phyloP scores from a whole-genome alignment of 2,888 invertebrate species.

The Apamea sordens region DNA sequence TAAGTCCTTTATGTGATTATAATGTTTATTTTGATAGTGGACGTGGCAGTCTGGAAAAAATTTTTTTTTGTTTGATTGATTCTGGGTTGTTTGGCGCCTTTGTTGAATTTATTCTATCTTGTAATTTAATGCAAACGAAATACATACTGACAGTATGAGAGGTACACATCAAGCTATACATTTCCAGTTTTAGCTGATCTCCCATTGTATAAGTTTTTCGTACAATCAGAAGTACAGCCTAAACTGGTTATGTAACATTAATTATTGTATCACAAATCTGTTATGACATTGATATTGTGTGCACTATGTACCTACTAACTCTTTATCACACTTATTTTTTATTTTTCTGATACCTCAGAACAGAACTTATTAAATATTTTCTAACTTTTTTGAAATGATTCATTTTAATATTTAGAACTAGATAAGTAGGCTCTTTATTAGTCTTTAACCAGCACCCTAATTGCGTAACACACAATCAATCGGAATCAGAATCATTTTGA shows the following conservation, averaged over 20 bases:
- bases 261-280: background rate
- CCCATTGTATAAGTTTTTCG: background rate
- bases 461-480: background rate
- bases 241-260: background rate
- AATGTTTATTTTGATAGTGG: slow-evolving; percentile 40
- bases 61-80: background rate
- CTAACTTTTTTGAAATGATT: background rate
- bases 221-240: background rate
- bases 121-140: background rate
- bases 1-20: slow-evolving; percentile 20
- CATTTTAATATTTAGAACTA: background rate
- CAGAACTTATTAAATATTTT: background rate
- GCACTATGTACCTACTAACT: background rate
- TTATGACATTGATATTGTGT: slow-evolving; percentile 11
- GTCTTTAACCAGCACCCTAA: background rate
- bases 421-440: background rate
- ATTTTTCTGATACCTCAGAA: background rate
- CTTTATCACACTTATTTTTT: background rate
- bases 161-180: background rate
- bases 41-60: background rate
- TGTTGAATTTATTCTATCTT: background rate
- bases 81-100: background rate
- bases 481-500: background rate
- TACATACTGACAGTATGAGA: background rate
- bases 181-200: background rate